These are phyloP conservation scores for Polyploca ridens DNA, from an alignment of 2,888 invertebrate genomes.

Conservation along the genomic window DNA sequence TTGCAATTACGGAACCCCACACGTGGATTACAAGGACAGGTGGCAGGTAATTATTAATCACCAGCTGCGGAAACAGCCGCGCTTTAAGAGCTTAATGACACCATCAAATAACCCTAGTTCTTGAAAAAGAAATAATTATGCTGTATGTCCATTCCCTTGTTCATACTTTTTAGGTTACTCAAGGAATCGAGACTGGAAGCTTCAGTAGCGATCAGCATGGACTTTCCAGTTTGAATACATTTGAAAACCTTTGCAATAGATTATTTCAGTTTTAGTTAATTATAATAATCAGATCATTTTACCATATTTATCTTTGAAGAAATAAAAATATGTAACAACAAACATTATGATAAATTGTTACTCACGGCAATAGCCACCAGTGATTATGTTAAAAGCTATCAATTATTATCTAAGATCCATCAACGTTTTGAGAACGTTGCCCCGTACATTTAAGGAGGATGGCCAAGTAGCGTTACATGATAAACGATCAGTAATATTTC, in stretches of 20 bases:
- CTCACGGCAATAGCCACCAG: neutral
- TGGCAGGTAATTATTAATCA: slow-evolving; percentile 68
- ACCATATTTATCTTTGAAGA: neutral
- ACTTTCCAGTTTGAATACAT: neutral
- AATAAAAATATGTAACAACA: neutral
- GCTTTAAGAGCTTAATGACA: slow-evolving; percentile 56
- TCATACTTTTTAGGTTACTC: neutral
- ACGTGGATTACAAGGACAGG: slow-evolving; percentile 60
- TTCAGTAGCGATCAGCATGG: neutral
- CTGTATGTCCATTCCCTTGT: slow-evolving; percentile 5
- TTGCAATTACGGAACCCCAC: slow-evolving; percentile 40
- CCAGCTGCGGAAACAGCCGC: slow-evolving; percentile 69
- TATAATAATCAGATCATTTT: too few species aligned
- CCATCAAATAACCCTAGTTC: slow-evolving; percentile 52
- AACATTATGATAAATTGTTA: neutral
- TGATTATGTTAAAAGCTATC: neutral
- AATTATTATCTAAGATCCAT: slow-evolving; percentile 7
- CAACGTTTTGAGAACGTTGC: slow-evolving; percentile 7
- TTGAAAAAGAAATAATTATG: slow-evolving; percentile 26
- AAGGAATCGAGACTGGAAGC: neutral
- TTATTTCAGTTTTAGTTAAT: too few species aligned
- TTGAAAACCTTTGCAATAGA: too few species aligned
- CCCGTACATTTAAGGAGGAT: slow-evolving; percentile 7
- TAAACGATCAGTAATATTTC: neutral
- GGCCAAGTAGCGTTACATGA: slow-evolving; percentile 3